phyloP scores from a whole-genome alignment of 2,113 vertebrate species.

The Cephalophus harveyi region DNA sequence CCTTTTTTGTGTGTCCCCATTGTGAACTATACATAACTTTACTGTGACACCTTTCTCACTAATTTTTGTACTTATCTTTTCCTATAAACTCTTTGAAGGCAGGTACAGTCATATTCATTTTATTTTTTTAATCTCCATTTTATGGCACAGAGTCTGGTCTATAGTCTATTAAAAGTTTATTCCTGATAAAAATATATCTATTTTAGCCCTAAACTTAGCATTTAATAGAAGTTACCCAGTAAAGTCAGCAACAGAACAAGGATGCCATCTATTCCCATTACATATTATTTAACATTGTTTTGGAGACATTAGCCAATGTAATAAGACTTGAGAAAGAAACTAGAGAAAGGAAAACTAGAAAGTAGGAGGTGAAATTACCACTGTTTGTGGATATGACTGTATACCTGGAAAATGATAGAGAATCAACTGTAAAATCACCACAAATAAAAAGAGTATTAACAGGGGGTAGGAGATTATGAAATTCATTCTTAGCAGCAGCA shows the following conservation, averaged over 20 bases:
- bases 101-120: background rate
- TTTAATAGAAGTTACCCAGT: background rate
- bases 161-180: background rate
- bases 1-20: background rate
- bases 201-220: background rate
- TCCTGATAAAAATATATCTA: background rate
- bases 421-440: background rate
- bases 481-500: too few species aligned
- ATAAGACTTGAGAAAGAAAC: background rate
- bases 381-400: background rate
- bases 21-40: background rate
- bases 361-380: background rate
- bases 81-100: background rate
- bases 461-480: background rate
- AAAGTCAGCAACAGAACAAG: background rate
- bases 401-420: background rate
- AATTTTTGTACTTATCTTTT: background rate
- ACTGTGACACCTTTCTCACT: background rate
- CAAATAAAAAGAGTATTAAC: background rate
- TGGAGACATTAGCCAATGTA: background rate
- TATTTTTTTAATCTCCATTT: background rate
- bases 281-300: background rate
- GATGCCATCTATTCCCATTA: background rate
- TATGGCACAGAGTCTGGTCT: background rate
- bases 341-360: background rate